phyloP scores from a whole-genome alignment of 2,797 vertebrate genomes.

The Thripadectes ignobilis region DNA sequence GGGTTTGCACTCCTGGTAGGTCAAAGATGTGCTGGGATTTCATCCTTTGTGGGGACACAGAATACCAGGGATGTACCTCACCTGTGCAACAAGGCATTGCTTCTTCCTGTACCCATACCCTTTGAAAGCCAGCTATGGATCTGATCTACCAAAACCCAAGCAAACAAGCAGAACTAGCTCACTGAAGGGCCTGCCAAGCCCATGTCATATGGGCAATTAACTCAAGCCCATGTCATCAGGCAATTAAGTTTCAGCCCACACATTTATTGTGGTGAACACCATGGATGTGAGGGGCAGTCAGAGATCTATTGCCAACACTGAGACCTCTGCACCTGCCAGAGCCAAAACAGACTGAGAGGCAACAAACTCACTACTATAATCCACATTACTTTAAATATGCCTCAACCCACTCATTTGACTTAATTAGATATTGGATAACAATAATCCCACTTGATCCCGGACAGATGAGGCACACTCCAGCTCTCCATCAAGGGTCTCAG shows the following conservation, averaged over 20 bases:
- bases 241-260: background rate
- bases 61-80: background rate
- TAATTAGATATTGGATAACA: background rate
- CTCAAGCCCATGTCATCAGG: background rate
- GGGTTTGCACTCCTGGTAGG: background rate
- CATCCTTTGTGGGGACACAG: background rate
- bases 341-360: background rate
- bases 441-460: background rate
- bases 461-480: background rate
- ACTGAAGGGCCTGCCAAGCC: background rate
- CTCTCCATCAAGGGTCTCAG: background rate
- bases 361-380: background rate
- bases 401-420: background rate
- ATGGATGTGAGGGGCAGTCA: fast-evolving
- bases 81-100: too few species aligned
- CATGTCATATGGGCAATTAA: fast-evolving
- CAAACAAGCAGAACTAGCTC: background rate
- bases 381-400: background rate
- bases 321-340: background rate
- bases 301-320: background rate
- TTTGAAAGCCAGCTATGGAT: background rate
- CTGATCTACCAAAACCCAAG: background rate
- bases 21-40: background rate
- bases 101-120: background rate
- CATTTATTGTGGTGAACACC: fast-evolving